Conservation (phyloP, 2,797 vertebrate species). For the Tragopan temminckii region DNA sequence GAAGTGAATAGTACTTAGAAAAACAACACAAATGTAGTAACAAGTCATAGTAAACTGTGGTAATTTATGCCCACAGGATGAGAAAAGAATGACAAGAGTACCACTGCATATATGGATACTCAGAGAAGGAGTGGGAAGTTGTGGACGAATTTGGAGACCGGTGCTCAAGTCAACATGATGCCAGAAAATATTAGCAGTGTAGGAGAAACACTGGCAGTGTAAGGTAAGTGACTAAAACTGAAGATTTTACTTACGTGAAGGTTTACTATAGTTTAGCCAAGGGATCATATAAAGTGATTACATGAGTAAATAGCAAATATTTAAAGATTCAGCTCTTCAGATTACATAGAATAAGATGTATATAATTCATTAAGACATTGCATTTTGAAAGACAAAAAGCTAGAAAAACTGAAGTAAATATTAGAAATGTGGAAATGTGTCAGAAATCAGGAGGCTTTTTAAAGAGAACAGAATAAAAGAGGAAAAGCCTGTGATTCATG, state of each 20-base stretch:
- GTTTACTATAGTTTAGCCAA: background rate
- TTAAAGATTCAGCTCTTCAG: background rate
- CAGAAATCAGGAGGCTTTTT: background rate
- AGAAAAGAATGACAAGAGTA: background rate
- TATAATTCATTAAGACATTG: background rate
- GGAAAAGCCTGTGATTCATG: background rate
- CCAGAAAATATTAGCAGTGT: background rate
- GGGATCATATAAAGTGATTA: background rate
- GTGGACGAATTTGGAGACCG: background rate
- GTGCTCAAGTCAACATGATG: background rate
- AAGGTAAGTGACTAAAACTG: background rate
- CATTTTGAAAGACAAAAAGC: background rate
- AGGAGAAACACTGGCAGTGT: background rate
- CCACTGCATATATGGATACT: background rate
- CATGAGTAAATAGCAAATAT: background rate
- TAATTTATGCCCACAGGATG: background rate
- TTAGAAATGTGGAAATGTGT: background rate
- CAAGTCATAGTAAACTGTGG: background rate
- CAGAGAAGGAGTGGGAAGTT: background rate
- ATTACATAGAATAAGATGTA: background rate
- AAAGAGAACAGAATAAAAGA: background rate
- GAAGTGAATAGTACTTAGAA: background rate
- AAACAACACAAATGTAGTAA: background rate
- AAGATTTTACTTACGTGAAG: background rate
- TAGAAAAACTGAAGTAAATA: background rate